Conservation (phyloP, 2,797 vertebrate genomes). For the Alectoris magna region DNA sequence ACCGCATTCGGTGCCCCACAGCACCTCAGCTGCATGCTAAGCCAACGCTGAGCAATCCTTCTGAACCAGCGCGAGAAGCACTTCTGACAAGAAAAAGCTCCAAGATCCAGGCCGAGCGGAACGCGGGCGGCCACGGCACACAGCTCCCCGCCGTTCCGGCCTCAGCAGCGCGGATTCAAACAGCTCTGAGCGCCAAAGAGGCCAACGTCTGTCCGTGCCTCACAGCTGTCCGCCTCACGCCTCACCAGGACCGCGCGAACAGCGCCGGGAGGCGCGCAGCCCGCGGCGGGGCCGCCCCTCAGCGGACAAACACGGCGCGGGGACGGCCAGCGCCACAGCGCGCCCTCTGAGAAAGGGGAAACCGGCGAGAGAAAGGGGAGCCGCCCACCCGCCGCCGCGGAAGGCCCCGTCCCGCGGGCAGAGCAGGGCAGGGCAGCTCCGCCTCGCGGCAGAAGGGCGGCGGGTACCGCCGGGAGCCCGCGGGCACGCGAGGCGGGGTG, state of each 20-base stretch:
- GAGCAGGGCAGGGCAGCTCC: background rate
- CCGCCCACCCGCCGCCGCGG: background rate
- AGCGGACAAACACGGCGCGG: no score
- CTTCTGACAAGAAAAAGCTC: background rate
- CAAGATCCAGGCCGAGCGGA: background rate
- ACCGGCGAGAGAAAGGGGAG: background rate
- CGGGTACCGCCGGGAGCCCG: background rate
- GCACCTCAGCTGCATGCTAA: background rate
- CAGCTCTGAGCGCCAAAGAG: background rate
- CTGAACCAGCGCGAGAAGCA: background rate
- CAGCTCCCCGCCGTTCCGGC: background rate
- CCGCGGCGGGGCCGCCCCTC: no score
- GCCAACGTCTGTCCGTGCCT: background rate
- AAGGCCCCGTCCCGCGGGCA: background rate
- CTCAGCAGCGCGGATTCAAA: background rate
- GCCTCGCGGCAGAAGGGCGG: background rate
- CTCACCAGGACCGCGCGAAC: background rate
- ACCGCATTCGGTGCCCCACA: background rate
- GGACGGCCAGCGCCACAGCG: background rate
- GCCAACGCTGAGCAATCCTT: fast-evolving
- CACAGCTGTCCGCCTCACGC: background rate
- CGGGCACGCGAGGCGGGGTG: background rate
- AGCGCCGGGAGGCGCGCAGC: background rate
- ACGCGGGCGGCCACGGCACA: background rate
- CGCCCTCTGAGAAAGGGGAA: background rate